Conservation (phyloP, 2,113 vertebrate species). For the Gallinago undulata region DNA sequence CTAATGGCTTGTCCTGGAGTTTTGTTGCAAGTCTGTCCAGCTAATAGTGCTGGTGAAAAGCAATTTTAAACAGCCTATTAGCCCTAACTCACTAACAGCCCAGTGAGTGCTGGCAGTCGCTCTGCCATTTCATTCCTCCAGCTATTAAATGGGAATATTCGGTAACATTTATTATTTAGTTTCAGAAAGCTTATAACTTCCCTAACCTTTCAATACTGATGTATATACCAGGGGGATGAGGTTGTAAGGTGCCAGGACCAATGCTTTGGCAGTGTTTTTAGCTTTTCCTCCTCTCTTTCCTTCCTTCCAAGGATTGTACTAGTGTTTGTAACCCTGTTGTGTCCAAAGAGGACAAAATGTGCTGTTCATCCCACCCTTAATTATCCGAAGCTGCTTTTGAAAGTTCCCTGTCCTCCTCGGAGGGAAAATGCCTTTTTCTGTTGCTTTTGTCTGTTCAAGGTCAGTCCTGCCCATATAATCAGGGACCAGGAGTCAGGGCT, state of each 20-base stretch:
- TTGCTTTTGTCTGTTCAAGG: not conserved
- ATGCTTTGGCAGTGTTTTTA: not conserved
- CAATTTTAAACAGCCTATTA: constrained; percentile 7
- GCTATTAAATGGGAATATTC: not conserved
- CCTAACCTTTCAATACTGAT: not conserved
- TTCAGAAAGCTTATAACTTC: not conserved
- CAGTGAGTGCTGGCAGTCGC: not conserved
- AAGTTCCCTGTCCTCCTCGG: not conserved
- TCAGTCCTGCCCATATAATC: not conserved
- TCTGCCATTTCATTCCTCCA: not conserved
- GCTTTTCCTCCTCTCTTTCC: not conserved
- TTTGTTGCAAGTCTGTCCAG: not conserved
- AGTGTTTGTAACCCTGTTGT: not conserved
- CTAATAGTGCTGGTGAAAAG: not conserved
- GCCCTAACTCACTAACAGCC: not conserved
- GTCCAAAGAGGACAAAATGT: not conserved
- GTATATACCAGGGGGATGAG: not conserved
- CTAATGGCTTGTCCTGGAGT: not conserved
- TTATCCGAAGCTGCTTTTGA: not conserved
- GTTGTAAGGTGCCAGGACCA: not conserved
- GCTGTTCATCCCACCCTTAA: not conserved
- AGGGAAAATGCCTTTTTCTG: not conserved
- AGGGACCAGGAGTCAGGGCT: not conserved
- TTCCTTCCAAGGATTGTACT: not conserved
- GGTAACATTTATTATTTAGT: not conserved